Evolutionary conservation across 92 coral and sea anemone species (phyloP), one percentile per base, ranked within the genome.

Genomic region (Umimayanthus kanabou): DNA sequence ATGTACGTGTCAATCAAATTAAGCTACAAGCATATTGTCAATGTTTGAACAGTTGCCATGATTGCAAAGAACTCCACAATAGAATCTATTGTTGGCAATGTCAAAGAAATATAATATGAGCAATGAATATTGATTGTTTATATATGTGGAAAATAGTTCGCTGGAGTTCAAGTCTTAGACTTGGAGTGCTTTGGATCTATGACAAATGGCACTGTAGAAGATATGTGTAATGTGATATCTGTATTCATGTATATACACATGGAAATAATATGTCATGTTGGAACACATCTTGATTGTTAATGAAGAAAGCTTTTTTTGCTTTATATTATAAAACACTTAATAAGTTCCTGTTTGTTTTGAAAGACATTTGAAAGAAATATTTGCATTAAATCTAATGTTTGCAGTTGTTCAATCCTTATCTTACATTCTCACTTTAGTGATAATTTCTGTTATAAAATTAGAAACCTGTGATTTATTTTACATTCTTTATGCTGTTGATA

Each of bases 21-120:
- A 47, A 28, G 42, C 29, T 39, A 23, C 29, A 28, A 11, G 45
- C 80, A 50, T 49, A 25, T 11, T 53, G 18, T 53, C 14, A 53
- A 53, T 3, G 1, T 50, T 76, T 76, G 33, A 49, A 79, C 11
- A 65, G 76, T 67, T 66, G 57, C 77, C 86, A 67, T 50, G 42
- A 42, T 39, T 33, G 42, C 76, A 69, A 16, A 14, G 22, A 22
- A 39, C 28, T 29, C 28, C 43, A 42, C 77, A 42, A 25, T 39
- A 47, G 37, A 42, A 67, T 37, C 64, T 65, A 82, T 82, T 82
- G 86, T 82, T 73, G 14, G 25, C 69, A 26, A 82, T 20, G n/a
- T 20, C 39, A 45, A 16, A 43, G 61, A 53, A 77, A n/a, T 23
- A 45, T 14, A 45, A 22, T 10, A n/a, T 47, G 76, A 67, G 43